A percentile compares a stretch with the other conserved stretches of the same genome.
phyloP scores from a whole-genome alignment of 2,888 invertebrate genomes.

The Clunio marinus region DNA sequence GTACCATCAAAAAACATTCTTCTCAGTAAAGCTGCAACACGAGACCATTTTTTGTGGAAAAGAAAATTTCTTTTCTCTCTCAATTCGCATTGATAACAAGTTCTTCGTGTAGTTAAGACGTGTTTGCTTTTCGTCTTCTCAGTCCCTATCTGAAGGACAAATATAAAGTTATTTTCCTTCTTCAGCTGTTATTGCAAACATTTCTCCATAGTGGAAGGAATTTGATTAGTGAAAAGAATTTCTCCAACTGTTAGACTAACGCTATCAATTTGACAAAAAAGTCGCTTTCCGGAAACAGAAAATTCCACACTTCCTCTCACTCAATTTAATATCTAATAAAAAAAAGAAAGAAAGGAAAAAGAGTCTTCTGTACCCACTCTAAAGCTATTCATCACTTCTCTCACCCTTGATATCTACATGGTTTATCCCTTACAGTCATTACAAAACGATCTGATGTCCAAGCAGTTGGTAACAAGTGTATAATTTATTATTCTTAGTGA shows the following conservation, averaged over 20 bases:
- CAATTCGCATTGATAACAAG: slow-evolving; percentile 28
- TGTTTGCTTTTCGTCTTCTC: slow-evolving; percentile 10
- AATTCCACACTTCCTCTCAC: too few relatives aligned
- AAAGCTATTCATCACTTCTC: background rate
- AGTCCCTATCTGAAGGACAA: background rate
- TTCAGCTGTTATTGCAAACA: background rate
- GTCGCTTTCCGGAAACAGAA: too few relatives aligned
- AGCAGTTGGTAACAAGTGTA: background rate
- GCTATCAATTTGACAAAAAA: too few relatives aligned
- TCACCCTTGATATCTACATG: background rate
- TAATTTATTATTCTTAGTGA: background rate
- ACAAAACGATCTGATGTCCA: background rate
- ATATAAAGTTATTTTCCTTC: slow-evolving; percentile 12
- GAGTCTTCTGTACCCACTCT: background rate
- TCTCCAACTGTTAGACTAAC: too few relatives aligned
- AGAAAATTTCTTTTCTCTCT: too few relatives aligned
- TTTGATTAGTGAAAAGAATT: too few relatives aligned
- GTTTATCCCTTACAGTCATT: too few relatives aligned
- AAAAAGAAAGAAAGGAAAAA: background rate
- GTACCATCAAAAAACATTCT: background rate
- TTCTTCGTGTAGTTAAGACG: slow-evolving; percentile 21
- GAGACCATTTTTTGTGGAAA: background rate
- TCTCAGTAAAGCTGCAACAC: background rate
- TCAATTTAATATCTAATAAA: too few relatives aligned
- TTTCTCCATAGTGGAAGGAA: too few relatives aligned